phyloP scores from a whole-genome alignment of 2,797 vertebrate genomes.

The Alosa sapidissima region DNA sequence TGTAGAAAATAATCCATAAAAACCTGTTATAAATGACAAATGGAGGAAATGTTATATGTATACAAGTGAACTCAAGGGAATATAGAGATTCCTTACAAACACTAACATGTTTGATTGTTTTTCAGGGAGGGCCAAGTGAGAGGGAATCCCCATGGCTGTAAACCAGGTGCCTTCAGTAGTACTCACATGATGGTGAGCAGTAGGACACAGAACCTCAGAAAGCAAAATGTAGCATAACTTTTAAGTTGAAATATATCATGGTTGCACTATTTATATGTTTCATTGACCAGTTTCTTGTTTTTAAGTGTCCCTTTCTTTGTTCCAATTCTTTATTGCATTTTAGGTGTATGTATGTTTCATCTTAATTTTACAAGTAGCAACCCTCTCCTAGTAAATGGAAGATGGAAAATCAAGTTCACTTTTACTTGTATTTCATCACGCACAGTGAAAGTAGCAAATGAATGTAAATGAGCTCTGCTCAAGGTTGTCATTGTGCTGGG shows the following conservation, averaged over 20 bases:
- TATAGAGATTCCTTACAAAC: too few relatives aligned
- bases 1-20: too few relatives aligned
- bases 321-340: conserved; percentile 6
- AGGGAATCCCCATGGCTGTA: conserved; percentile 26
- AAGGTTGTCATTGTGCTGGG: background rate
- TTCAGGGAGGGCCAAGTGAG: conserved; percentile 54
- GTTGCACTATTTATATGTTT: conserved; percentile 78
- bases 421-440: background rate
- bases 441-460: background rate
- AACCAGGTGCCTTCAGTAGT: conserved; percentile 56
- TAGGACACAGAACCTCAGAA: conserved; percentile 64
- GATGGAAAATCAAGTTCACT: background rate
- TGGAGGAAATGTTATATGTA: too few relatives aligned
- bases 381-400: conserved; percentile 8
- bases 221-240: conserved; percentile 74
- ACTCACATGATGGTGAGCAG: conserved; percentile 32
- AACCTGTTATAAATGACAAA: too few relatives aligned
- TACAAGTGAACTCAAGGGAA: too few relatives aligned
- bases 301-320: background rate
- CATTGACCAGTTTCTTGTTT: conserved; percentile 24
- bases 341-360: background rate
- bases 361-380: conserved; percentile 17
- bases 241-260: conserved; percentile 74
- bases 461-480: background rate
- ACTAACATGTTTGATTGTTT: conserved; percentile 13